Percentiles rank a stretch among this genome's conserved stretches.
Conservation (phyloP, 2,888 invertebrate genomes). For the Rhaphigaster nebulosa region DNA sequence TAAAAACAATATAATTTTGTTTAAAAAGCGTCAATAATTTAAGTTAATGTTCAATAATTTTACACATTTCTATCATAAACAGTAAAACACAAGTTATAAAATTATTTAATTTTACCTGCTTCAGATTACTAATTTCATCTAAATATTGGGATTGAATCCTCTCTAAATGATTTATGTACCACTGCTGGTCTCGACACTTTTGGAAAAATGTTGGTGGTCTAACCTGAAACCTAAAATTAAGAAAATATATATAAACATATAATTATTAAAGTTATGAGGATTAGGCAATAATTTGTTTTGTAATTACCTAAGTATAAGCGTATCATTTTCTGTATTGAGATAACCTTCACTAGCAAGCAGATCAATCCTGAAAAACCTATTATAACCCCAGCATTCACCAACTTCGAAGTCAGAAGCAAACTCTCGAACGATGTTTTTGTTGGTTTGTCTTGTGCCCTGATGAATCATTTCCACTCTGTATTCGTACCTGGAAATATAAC, state of each 20-base stretch:
- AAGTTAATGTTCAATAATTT: too few relatives aligned
- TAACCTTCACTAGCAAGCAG: slow-evolving; percentile 92
- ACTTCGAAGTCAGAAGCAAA: slow-evolving; percentile 97
- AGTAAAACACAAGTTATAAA: not conserved
- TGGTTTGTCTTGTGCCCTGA: slow-evolving; percentile 81
- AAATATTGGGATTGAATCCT: slow-evolving; percentile 85
- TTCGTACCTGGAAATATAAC: slow-evolving; percentile 77
- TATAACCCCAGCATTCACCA: slow-evolving; percentile 97
- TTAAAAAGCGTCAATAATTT: too few relatives aligned
- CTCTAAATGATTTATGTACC: slow-evolving; percentile 89
- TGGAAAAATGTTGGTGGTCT: slow-evolving; percentile 94
- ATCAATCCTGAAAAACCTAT: slow-evolving; percentile 91
- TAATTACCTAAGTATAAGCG: slow-evolving; percentile 81
- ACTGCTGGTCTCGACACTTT: slow-evolving; percentile 92
- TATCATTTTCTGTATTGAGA: slow-evolving; percentile 85
- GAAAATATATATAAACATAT: not conserved
- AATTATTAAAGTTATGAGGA: not conserved
- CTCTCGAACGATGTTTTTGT: slow-evolving; percentile 91
- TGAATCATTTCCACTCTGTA: slow-evolving; percentile 96
- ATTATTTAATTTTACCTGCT: slow-evolving; percentile 72
- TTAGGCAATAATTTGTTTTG: not conserved
- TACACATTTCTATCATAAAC: too few relatives aligned
- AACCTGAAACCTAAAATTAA: slow-evolving; percentile 81
- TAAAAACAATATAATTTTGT: too few relatives aligned
- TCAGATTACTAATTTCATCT: slow-evolving; percentile 86